Percentiles rank a stretch among this genome's conserved stretches.
Evolutionary conservation across 2,888 invertebrate genomes (phyloP).

Genomic region (Aethes cnicana): DNA sequence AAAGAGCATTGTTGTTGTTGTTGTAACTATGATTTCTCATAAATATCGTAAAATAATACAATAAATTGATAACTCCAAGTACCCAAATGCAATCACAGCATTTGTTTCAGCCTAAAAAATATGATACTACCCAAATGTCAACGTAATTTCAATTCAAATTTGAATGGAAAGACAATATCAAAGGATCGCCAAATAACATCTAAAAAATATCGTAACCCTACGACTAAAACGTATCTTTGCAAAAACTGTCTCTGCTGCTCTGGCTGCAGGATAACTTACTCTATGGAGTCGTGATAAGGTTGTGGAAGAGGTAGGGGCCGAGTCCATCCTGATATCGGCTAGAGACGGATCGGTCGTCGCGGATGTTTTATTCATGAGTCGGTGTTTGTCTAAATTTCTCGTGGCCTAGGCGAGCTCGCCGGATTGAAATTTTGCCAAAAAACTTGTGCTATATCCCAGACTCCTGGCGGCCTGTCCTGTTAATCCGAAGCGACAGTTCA

Average conservation of each 20-base stretch:
- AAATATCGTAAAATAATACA: not conserved
- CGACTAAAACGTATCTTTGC: conserved; percentile 15
- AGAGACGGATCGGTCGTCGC: conserved; percentile 24
- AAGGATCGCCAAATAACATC: conserved; percentile 31
- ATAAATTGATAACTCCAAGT: not conserved
- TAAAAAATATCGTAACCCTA: conserved; percentile 31
- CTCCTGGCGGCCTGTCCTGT: not conserved
- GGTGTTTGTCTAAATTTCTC: conserved; percentile 31
- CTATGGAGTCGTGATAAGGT: not conserved
- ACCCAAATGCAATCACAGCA: not conserved
- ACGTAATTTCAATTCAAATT: conserved; percentile 30
- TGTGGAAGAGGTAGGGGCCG: not conserved
- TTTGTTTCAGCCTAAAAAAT: not conserved
- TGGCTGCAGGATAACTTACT: not conserved
- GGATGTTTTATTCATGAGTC: conserved; percentile 28
- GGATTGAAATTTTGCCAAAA: conserved; percentile 32
- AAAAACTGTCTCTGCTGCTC: not conserved
- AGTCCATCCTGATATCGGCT: conserved; percentile 14
- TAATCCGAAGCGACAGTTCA: conserved; percentile 1
- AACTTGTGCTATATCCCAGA: conserved; percentile 21
- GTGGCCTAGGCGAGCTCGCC: conserved; percentile 21
- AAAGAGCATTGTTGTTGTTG: too few species aligned
- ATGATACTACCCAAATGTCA: conserved; percentile 14
- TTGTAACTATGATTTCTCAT: too few species aligned
- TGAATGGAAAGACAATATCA: conserved; percentile 30